Percentiles rank a stretch among this genome's conserved stretches.
phyloP scores from a whole-genome alignment of 2,113 vertebrate genomes.

The Spea multiplicata region DNA sequence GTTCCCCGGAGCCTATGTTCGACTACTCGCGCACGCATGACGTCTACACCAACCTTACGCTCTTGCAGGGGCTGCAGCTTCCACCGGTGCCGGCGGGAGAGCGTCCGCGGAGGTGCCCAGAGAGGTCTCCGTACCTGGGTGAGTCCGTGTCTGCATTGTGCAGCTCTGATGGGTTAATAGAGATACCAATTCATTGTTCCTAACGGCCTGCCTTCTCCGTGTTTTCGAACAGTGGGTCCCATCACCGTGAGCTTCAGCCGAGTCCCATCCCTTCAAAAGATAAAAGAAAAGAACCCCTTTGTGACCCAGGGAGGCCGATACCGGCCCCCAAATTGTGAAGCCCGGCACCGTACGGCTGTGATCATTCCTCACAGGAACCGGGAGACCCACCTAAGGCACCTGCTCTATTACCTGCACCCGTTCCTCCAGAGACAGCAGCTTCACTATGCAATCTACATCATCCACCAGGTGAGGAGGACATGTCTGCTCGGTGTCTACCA shows the following conservation, averaged over 20 bases:
- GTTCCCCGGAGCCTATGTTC: conserved; percentile 73
- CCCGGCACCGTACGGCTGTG: conserved; percentile 83
- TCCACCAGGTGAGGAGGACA: conserved; percentile 82
- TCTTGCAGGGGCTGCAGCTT: neutral
- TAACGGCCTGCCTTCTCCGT: neutral
- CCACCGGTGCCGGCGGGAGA: neutral
- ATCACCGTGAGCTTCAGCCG: conserved; percentile 79
- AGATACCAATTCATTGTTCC: too few relatives aligned
- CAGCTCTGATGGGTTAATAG: too few relatives aligned
- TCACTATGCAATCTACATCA: conserved; percentile 90
- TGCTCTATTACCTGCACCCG: conserved; percentile 95
- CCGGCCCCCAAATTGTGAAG: conserved; percentile 76
- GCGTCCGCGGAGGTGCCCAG: conserved; percentile 15
- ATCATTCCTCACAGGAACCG: conserved; percentile 91
- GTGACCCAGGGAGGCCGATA: conserved; percentile 80
- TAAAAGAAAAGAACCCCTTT: conserved; percentile 78
- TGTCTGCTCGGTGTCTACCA: neutral
- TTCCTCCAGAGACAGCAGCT: conserved; percentile 94
- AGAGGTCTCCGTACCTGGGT: conserved; percentile 30
- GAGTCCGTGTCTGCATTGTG: neutral
- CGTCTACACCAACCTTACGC: conserved; percentile 80
- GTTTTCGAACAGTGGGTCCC: conserved; percentile 76
- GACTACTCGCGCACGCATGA: conserved; percentile 89
- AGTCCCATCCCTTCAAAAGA: conserved; percentile 76
- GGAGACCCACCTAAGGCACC: conserved; percentile 81